Percentiles rank a stretch among this genome's conserved stretches.
Conservation (phyloP, 1,140 invertebrate species). For the Bombus huntii region DNA sequence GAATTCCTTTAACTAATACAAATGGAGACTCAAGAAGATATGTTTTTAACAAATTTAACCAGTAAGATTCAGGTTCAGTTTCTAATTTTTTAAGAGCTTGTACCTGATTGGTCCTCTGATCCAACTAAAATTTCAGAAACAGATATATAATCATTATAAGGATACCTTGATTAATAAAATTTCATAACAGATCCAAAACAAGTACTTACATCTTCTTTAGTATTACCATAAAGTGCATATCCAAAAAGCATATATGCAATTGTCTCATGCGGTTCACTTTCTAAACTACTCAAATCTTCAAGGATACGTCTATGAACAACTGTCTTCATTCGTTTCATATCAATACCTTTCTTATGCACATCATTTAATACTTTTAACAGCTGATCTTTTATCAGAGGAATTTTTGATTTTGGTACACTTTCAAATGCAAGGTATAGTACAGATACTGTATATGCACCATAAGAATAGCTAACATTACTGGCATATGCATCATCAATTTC, state of each 20-base stretch:
- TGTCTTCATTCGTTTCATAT: slow-evolving; percentile 89
- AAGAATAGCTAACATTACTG: slow-evolving; percentile 87
- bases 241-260: slow-evolving; percentile 90
- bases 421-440: slow-evolving; percentile 88
- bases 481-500: slow-evolving; percentile 92
- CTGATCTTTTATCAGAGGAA: slow-evolving; percentile 85
- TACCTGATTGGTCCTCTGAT: slow-evolving; percentile 88
- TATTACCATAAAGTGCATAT: slow-evolving; percentile 91
- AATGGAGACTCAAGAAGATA: slow-evolving; percentile 87
- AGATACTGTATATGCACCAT: slow-evolving; percentile 89
- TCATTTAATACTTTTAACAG: slow-evolving; percentile 84
- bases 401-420: slow-evolving; percentile 89
- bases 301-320: slow-evolving; percentile 89
- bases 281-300: slow-evolving; percentile 88
- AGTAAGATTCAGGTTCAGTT: slow-evolving; percentile 86
- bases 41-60: slow-evolving; percentile 87
- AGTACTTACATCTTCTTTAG: slow-evolving; percentile 88
- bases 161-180: not conserved
- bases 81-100: slow-evolving; percentile 85
- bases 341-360: slow-evolving; percentile 85
- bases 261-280: slow-evolving; percentile 89
- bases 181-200: not conserved
- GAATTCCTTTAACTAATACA: slow-evolving; percentile 83
- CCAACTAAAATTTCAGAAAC: slow-evolving; percentile 83
- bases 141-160: slow-evolving; percentile 28